These are phyloP conservation scores for Zoanthus gigantus DNA, from an alignment of 92 coral and sea anemone species.

Conservation along the genomic window DNA sequence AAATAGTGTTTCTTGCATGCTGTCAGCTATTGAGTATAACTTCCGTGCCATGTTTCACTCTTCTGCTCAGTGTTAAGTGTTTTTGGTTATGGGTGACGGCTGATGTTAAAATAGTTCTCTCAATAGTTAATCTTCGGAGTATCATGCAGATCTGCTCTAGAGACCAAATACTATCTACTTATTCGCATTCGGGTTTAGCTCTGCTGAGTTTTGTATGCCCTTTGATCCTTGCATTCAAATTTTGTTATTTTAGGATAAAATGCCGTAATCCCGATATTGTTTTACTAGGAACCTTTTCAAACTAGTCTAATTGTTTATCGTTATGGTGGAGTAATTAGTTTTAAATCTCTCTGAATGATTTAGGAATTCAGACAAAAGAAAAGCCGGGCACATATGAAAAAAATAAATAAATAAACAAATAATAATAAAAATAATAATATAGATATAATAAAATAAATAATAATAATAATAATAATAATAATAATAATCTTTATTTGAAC, in stretches of 20 bases:
- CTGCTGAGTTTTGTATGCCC: neutral
- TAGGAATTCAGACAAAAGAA: too few species aligned
- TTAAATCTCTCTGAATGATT: too few species aligned
- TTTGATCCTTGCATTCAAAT: neutral
- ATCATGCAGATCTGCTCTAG: neutral
- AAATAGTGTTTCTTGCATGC: neutral
- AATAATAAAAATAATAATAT: too few species aligned
- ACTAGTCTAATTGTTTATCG: too few species aligned
- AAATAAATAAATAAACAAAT: too few species aligned
- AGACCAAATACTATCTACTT: neutral
- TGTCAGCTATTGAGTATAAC: neutral
- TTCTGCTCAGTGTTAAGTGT: neutral
- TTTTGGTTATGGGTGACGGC: slow-evolving; percentile 8
- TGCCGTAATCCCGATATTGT: neutral
- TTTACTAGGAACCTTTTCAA: too few species aligned
- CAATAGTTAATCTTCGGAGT: neutral
- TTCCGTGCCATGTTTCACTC: slow-evolving; percentile 7
- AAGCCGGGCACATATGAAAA: too few species aligned
- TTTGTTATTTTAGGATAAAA: neutral
- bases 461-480: too few species aligned
- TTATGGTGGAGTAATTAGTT: too few species aligned
- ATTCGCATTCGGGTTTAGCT: neutral
- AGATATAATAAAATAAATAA: too few species aligned
- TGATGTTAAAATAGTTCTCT: slow-evolving; percentile 14
- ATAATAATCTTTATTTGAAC: too few species aligned